Evolutionary conservation across 2,113 vertebrate species (phyloP), one percentile per base, ranked within the genome.

Genomic region (Dasyornis broadbenti): DNA sequence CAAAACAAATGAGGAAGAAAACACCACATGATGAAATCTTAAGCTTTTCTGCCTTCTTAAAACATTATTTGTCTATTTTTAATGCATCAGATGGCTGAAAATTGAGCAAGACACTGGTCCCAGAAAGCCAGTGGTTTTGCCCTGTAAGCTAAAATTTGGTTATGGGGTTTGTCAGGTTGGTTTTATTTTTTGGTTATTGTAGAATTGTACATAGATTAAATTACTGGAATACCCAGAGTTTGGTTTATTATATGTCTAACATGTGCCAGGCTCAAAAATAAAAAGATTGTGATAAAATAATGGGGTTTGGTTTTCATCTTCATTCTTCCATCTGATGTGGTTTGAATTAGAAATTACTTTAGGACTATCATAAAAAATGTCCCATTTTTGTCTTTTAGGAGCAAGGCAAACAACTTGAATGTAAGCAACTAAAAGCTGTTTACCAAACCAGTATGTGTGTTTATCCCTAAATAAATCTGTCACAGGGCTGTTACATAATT

Each of bases 381-480:
- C 44, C 18, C 26, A 21, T 60, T 72, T 86, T 52, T 59, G 16
- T 82, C 15, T 82, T 86, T 82, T 18, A 53, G 59, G 31, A 92
- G 57, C n/a, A 86, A 82, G 56, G 31, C 28, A 91, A 73, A 37
- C 20, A 71, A 86, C 69, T 66, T 37, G 35, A 70, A 88, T 30
- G 13, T 31, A 73, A 57, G 53, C 70, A 82, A 49, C 61, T 87
- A 64, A 72, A 81, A 81, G 54, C 90, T 92, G 90, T 86, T 86
- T 92, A 82, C 69, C 61, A 75, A 82, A 76, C 49, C 54, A 86
- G 54, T 82, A 69, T 81, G 70, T 69, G 35, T 81, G 77, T 81
- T 86, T 92, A 86, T 69, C 61, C 69, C 63, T 56, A 86, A 92
- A 86, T 81, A 91, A 80, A 86, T 92, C 69, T 86, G 69, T 92